Evolutionary conservation across 2,797 vertebrate genomes (phyloP).

Genomic region (Lepilemur ruficaudatus): DNA sequence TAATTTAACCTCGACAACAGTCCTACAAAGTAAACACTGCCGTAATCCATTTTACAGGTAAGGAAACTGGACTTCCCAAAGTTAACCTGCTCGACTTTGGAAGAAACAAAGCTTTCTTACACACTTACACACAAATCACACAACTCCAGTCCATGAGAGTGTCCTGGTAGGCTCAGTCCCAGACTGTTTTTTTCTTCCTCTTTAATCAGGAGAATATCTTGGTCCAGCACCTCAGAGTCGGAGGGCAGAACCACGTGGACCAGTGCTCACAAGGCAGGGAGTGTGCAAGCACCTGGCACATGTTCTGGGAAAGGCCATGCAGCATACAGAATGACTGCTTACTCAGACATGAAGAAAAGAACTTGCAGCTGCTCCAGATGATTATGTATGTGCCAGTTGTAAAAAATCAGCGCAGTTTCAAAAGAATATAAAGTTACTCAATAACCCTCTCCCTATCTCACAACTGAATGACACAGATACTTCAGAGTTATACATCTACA

Average conservation of each 20-base stretch:
- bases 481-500: neutral
- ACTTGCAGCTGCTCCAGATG: neutral
- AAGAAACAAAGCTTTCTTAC: neutral
- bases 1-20: neutral
- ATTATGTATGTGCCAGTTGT: neutral
- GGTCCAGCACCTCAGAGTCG: neutral
- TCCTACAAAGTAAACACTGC: neutral
- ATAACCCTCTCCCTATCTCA: neutral
- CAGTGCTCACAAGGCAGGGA: neutral
- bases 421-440: slow-evolving; percentile 42
- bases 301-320: neutral
- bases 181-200: neutral
- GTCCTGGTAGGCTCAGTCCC: neutral
- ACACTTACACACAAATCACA: neutral
- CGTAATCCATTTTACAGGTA: neutral
- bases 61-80: neutral
- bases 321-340: neutral
- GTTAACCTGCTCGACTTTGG: neutral
- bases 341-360: neutral
- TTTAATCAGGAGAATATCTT: neutral
- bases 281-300: neutral
- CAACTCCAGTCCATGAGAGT: neutral
- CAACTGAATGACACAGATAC: slow-evolving; percentile 18
- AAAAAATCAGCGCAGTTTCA: slow-evolving; percentile 14
- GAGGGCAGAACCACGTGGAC: neutral